Evolutionary conservation across 2,888 invertebrate genomes (phyloP).

Genomic region (Chesias legatella): DNA sequence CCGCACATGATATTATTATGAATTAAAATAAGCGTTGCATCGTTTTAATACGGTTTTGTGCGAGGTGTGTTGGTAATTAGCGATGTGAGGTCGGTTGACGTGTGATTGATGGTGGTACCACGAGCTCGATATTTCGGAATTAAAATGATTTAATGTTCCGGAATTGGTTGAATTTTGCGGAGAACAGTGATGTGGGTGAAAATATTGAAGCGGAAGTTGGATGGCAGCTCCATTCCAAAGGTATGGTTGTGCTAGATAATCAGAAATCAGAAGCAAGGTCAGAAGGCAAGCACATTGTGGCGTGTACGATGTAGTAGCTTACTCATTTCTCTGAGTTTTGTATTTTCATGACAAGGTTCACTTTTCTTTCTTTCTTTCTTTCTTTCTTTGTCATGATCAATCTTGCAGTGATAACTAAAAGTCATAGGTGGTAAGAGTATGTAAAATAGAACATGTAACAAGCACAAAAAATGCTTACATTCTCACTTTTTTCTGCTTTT

Average conservation of each 20-base stretch:
- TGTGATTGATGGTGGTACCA: constrained; percentile 42
- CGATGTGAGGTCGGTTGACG: constrained; percentile 47
- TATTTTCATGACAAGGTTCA: no score
- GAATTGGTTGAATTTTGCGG: constrained; percentile 27
- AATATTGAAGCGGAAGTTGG: constrained; percentile 11
- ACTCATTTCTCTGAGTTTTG: no score
- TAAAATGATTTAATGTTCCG: constrained; percentile 36
- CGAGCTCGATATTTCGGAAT: constrained; percentile 39
- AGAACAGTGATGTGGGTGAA: constrained; percentile 13
- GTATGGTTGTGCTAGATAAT: constrained; percentile 1
- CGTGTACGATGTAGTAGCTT: constrained; percentile 1
- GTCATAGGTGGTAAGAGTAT: no score
- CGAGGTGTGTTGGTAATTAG: constrained; percentile 65
- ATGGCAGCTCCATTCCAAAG: neutral
- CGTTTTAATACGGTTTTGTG: constrained; percentile 58
- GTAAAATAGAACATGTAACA: no score
- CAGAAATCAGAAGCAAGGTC: neutral
- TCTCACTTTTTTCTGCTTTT: no score
- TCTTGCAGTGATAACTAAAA: no score
- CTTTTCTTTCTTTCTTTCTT: no score
- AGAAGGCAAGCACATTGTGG: no score
- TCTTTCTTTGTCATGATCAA: no score
- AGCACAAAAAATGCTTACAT: no score
- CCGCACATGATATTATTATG: constrained; percentile 63
- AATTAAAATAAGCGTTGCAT: constrained; percentile 70